Evolutionary conservation across 2,113 vertebrate species (phyloP).

Genomic region (Verasper variegatus): DNA sequence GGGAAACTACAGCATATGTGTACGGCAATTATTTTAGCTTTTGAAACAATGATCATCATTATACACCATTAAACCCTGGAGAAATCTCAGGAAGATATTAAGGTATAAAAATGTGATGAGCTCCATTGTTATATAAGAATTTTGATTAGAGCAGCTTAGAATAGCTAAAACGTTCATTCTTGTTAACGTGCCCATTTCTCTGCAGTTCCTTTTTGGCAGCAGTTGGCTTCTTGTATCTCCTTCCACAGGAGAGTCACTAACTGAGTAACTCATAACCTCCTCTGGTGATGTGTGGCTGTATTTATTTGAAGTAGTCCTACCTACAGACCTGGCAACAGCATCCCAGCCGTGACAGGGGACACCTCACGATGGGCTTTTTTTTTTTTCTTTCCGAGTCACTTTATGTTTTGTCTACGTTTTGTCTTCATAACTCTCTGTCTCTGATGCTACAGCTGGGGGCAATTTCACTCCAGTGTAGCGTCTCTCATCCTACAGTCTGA

Average conservation of each 20-base stretch:
- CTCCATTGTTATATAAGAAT: too few relatives aligned
- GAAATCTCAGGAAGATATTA: too few relatives aligned
- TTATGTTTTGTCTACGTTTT: conserved; percentile 38
- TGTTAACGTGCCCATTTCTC: too few relatives aligned
- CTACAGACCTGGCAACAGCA: neutral
- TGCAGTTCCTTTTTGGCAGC: too few relatives aligned
- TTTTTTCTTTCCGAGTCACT: neutral
- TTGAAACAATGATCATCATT: neutral
- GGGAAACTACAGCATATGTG: neutral
- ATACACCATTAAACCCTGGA: too few relatives aligned
- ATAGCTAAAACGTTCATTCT: too few relatives aligned
- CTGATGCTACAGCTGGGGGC: conserved; percentile 39
- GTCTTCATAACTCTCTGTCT: conserved; percentile 16
- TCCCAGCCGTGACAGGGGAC: conserved; percentile 3
- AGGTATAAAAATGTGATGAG: neutral
- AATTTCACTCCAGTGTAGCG: neutral
- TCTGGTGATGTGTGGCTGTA: neutral
- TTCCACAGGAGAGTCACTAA: too few relatives aligned
- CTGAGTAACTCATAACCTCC: neutral
- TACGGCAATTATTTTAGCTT: neutral
- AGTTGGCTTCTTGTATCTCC: too few relatives aligned
- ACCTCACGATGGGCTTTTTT: neutral
- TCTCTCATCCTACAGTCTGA: neutral
- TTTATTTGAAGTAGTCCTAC: conserved; percentile 11
- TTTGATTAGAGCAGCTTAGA: too few relatives aligned